These are phyloP conservation scores for Dipodomys stephensi DNA, from an alignment of 2,113 vertebrate species.

Conservation along the genomic window DNA sequence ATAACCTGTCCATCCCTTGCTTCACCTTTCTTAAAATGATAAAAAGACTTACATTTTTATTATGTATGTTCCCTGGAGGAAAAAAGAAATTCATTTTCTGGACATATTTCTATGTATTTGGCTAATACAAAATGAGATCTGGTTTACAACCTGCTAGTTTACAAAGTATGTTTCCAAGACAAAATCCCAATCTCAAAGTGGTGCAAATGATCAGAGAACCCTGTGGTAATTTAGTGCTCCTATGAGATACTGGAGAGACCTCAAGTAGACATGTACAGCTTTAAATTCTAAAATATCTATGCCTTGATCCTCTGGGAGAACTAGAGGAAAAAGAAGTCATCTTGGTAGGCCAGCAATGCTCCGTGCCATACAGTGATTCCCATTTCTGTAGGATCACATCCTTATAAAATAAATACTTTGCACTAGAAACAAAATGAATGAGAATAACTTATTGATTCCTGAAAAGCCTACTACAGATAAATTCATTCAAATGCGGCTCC, in stretches of 20 bases:
- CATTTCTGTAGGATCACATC: constrained; percentile 56
- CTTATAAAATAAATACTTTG: constrained; percentile 76
- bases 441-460: constrained; percentile 75
- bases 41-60: constrained; percentile 35
- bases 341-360: constrained; percentile 14
- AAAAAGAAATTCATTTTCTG: constrained; percentile 60
- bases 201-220: constrained; percentile 42
- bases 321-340: constrained; percentile 32
- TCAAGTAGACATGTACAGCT: constrained; percentile 34
- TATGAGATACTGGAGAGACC: constrained; percentile 50
- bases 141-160: constrained; percentile 41
- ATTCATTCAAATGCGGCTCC: constrained; percentile 66
- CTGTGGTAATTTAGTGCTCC: not conserved
- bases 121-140: constrained; percentile 8
- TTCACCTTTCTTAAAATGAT: constrained; percentile 39
- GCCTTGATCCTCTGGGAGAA: constrained; percentile 47
- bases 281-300: constrained; percentile 30
- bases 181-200: constrained; percentile 56
- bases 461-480: constrained; percentile 66
- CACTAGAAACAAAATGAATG: constrained; percentile 69
- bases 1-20: constrained; percentile 42
- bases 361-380: constrained; percentile 25
- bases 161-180: constrained; percentile 58
- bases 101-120: constrained; percentile 59
- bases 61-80: constrained; percentile 56